Evolutionary conservation across 2,113 vertebrate species (phyloP), one percentile per base, ranked within the genome.

Genomic region (Erythrolamprus reginae): DNA sequence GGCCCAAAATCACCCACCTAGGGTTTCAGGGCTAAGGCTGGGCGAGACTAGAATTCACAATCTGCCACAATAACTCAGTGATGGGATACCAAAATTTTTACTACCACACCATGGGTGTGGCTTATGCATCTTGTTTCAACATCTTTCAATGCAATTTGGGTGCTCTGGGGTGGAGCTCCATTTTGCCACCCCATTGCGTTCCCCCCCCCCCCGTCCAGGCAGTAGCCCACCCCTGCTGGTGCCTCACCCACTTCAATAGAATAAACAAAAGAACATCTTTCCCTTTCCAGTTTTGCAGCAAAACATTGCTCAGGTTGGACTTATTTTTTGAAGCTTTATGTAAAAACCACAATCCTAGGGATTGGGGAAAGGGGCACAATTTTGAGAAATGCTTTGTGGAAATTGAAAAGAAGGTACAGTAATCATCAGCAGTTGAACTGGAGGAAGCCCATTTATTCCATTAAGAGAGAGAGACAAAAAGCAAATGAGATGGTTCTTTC

Each of bases 361-460:
- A 2, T 4, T 45, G 10, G 28, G 61, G 9, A 10, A 28, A 61
- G 61, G 28, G 61, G 7, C 82, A 84, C 17, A 15, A 50, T 51
- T 9, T 15, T 12, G 48, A n/a, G 23, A 85, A 51, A 28, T 19
- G 26, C 47, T 38, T 86, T 86, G 52, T 19, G 33, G 61, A 82
- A 94, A 94, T 86, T 87, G 92, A 94, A 93, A 93, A 94, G 93
- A 0, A 1, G 77, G 82, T 70, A 94, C n/a, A n/a, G n/a, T n/a
- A n/a, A n/a, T n/a, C n/a, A 94, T 42, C n/a, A n/a, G n/a, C n/a
- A n/a, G 93, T 92, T 42, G 88, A 93, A 96, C 93, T 77, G 56
- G 88, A 88, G 48, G 92, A 95, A 90, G 89, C 58, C 87, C 92
- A 17, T 84, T 55, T n/a, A n/a, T n/a, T n/a, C n/a, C n/a, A 17